These are phyloP conservation scores for Aepyceros melampus DNA, from an alignment of 2,113 vertebrate species.

Conservation along the genomic window DNA sequence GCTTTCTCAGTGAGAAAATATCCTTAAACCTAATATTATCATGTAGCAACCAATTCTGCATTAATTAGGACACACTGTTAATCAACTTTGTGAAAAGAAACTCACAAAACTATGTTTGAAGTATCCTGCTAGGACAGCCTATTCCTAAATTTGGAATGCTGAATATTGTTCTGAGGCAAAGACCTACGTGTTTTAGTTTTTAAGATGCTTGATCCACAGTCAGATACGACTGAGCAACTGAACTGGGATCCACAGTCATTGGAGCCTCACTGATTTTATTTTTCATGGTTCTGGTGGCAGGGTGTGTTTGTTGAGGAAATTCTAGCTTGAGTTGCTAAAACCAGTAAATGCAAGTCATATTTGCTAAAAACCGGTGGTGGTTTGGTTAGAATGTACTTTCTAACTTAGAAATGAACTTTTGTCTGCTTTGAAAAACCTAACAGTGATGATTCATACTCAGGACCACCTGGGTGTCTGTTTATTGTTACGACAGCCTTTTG, in stretches of 20 bases:
- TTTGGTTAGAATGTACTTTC: not conserved
- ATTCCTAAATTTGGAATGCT: not conserved
- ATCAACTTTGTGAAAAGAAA: not conserved
- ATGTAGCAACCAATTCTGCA: not conserved
- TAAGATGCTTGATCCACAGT: not conserved
- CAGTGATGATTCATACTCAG: not conserved
- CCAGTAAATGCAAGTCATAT: not conserved
- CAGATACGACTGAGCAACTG: not conserved
- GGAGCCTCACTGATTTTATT: not conserved
- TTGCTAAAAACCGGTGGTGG: not conserved
- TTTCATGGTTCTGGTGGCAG: not conserved
- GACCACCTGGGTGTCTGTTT: not conserved
- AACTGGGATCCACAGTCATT: not conserved
- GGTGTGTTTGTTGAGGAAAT: not conserved
- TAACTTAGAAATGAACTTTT: not conserved
- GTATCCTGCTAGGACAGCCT: not conserved
- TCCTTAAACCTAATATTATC: not conserved
- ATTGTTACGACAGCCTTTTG: not conserved
- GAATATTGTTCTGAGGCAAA: not conserved
- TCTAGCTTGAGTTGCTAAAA: not conserved
- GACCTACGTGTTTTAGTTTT: not conserved
- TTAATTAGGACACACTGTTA: not conserved
- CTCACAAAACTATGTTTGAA: not conserved
- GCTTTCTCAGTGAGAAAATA: not conserved
- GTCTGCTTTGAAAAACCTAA: not conserved